Conservation (phyloP, 1,140 invertebrate genomes). For the Vanessa tameamea region DNA sequence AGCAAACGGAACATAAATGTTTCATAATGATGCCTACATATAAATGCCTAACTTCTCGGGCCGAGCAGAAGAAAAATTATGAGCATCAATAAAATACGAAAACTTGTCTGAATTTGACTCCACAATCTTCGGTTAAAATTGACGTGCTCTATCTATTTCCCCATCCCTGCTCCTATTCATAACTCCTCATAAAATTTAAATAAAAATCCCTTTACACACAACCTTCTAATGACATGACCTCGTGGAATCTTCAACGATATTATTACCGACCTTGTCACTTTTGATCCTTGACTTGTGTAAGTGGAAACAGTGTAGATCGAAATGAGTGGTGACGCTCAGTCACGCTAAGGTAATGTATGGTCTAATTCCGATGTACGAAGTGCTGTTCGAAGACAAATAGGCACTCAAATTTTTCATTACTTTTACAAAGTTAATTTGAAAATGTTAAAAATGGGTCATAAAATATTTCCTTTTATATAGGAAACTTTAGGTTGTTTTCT, state of each 20-base stretch:
- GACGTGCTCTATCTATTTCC: too few species aligned
- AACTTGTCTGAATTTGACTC: too few species aligned
- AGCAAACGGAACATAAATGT: too few species aligned
- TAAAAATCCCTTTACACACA: neutral
- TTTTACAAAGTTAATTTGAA: neutral
- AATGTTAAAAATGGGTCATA: neutral
- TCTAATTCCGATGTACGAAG: slow-evolving; percentile 27
- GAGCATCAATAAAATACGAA: too few species aligned
- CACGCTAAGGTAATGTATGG: slow-evolving; percentile 39
- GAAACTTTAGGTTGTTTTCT: too few species aligned
- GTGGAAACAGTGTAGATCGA: slow-evolving; percentile 36
- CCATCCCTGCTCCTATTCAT: too few species aligned
- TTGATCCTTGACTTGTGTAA: slow-evolving; percentile 35
- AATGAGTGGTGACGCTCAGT: slow-evolving; percentile 39
- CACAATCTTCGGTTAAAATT: too few species aligned
- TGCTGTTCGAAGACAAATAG: neutral
- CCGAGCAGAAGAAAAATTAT: too few species aligned
- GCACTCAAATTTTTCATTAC: neutral
- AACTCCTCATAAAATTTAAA: too few species aligned
- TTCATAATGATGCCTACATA: too few species aligned
- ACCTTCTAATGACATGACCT: slow-evolving; percentile 19
- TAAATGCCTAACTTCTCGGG: too few species aligned
- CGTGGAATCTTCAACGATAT: slow-evolving; percentile 12
- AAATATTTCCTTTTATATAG: too few species aligned
- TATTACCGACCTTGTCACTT: slow-evolving; percentile 18